These are phyloP conservation scores for Monomorium pharaonis DNA, from an alignment of 1,140 invertebrate species.

Conservation along the genomic window DNA sequence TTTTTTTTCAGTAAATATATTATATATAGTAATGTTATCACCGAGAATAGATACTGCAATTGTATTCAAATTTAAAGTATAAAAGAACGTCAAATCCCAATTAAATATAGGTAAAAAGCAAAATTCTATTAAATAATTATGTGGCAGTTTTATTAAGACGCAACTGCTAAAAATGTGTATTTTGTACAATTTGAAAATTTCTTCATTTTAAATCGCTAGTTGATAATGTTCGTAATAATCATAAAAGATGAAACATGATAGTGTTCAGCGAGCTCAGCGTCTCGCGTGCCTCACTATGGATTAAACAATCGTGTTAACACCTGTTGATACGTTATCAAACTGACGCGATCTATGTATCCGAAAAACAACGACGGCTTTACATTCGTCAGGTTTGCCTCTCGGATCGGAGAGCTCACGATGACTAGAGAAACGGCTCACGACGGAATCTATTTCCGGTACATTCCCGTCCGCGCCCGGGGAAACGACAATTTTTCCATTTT, in stretches of 20 bases:
- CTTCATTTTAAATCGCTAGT: neutral
- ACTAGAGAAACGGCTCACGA: constrained; percentile 19
- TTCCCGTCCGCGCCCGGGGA: constrained; percentile 18
- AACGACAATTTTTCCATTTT: constrained; percentile 70
- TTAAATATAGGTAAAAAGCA: neutral
- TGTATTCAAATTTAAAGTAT: neutral
- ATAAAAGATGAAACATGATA: constrained; percentile 3
- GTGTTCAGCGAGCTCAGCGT: neutral
- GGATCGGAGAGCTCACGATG: neutral
- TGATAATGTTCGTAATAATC: neutral
- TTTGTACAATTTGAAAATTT: neutral
- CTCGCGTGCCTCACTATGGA: neutral
- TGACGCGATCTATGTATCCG: constrained; percentile 5
- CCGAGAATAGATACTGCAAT: neutral
- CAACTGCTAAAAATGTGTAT: neutral
- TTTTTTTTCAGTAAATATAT: constrained; percentile 19
- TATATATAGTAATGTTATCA: neutral
- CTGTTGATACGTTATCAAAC: constrained; percentile 51
- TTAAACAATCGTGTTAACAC: constrained; percentile 53
- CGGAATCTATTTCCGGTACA: constrained; percentile 50
- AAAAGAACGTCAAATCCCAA: neutral
- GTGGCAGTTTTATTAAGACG: neutral
- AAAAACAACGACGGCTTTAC: constrained; percentile 3
- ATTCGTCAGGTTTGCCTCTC: constrained; percentile 33
- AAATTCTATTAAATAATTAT: neutral